These are phyloP conservation scores for Temnothorax curvispinosus DNA, from an alignment of 1,140 invertebrate species.

Conservation along the genomic window DNA sequence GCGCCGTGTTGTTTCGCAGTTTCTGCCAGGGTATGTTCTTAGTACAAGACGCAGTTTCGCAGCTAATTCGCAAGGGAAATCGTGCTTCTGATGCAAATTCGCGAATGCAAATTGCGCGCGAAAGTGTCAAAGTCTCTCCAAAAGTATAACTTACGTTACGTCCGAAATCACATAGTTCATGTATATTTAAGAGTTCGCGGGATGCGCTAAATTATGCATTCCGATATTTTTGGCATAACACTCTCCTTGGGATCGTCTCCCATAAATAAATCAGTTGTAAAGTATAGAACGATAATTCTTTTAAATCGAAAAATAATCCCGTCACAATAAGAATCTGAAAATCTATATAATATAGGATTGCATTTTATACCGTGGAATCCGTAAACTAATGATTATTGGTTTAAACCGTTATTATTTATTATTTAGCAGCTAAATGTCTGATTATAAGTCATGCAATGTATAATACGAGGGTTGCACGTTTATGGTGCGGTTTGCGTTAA, in stretches of 20 bases:
- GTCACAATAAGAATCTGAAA: neutral
- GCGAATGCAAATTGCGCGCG: slow-evolving; percentile 57
- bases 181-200: slow-evolving; percentile 53
- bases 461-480: neutral
- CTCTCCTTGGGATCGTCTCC: slow-evolving; percentile 28
- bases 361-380: neutral
- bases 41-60: slow-evolving; percentile 55
- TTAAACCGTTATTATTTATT: neutral
- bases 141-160: slow-evolving; percentile 60
- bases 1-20: slow-evolving; percentile 16
- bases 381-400: neutral
- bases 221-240: slow-evolving; percentile 49
- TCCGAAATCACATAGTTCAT: slow-evolving; percentile 56
- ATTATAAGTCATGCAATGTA: slow-evolving; percentile 10
- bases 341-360: neutral
- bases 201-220: slow-evolving; percentile 47
- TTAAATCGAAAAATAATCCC: neutral
- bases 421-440: slow-evolving; percentile 27
- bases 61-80: slow-evolving; percentile 62
- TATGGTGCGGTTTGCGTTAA: neutral
- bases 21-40: slow-evolving; percentile 23
- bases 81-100: slow-evolving; percentile 56
- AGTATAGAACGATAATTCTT: slow-evolving; percentile 12
- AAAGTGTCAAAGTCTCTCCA: slow-evolving; percentile 58
- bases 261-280: slow-evolving; percentile 23